A percentile compares a stretch with the other conserved stretches of the same genome.
phyloP scores from a whole-genome alignment of 2,113 vertebrate genomes.

The Polypterus senegalus region DNA sequence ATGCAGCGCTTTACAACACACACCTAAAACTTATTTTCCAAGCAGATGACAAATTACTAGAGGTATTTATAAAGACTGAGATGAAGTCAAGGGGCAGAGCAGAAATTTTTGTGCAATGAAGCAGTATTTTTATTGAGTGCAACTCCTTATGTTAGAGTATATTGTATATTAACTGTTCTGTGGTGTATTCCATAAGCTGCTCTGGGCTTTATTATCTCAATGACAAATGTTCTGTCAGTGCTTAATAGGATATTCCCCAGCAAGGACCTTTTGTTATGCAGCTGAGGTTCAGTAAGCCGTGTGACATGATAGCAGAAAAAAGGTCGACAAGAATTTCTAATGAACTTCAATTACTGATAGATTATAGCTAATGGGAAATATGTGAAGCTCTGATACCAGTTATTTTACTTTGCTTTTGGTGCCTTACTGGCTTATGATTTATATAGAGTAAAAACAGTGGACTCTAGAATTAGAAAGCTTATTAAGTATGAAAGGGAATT shows the following conservation, averaged over 20 bases:
- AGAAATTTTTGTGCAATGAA: conserved; percentile 6
- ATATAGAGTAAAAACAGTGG: conserved; percentile 33
- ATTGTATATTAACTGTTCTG: conserved; percentile 12
- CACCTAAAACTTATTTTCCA: not conserved
- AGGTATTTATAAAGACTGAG: conserved; percentile 1
- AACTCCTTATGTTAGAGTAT: conserved; percentile 7
- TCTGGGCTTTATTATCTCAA: conserved; percentile 80
- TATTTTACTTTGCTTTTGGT: conserved; percentile 62
- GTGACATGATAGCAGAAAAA: conserved; percentile 65
- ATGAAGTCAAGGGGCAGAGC: not conserved
- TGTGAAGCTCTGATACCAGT: conserved; percentile 72
- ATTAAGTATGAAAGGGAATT: too few relatives aligned
- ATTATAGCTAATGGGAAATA: conserved; percentile 90
- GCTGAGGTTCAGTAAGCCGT: conserved; percentile 73
- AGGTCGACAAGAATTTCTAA: conserved; percentile 85
- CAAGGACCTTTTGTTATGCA: conserved; percentile 78
- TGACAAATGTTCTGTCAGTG: conserved; percentile 92
- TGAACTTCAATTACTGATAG: conserved; percentile 93
- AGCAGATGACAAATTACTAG: conserved; percentile 10
- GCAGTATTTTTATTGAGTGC: conserved; percentile 9
- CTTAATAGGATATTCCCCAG: conserved; percentile 70
- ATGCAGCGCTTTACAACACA: not conserved
- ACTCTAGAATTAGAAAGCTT: conserved; percentile 12
- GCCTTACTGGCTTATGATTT: conserved; percentile 61
- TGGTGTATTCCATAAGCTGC: conserved; percentile 53